Conservation (phyloP, 2,888 invertebrate species). For the Teleogryllus oceanicus region DNA sequence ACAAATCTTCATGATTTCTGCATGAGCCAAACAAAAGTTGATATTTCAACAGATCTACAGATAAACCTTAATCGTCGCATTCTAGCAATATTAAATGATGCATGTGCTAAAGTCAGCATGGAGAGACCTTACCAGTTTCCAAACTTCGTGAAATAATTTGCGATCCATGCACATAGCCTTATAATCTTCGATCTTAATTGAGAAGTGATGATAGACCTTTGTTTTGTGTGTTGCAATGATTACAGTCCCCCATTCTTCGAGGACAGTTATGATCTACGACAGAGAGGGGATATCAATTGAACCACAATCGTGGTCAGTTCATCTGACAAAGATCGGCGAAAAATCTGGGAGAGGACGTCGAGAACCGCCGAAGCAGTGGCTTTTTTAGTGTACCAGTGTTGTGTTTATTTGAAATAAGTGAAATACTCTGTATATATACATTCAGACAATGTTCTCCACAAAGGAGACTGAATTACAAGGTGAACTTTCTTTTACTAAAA, state of each 20-base stretch:
- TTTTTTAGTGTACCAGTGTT: background rate
- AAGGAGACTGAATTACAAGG: background rate
- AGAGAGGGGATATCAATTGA: conserved; percentile 24
- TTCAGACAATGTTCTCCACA: background rate
- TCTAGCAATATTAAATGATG: background rate
- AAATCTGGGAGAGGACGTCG: background rate
- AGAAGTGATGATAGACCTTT: conserved; percentile 26
- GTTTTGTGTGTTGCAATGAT: conserved; percentile 33
- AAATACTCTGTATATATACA: background rate
- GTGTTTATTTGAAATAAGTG: background rate
- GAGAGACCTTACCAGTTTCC: conserved; percentile 3
- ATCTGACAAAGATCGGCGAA: background rate
- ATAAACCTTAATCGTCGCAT: background rate
- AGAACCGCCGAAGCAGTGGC: background rate
- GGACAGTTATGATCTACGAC: conserved; percentile 32
- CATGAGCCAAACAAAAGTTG: background rate
- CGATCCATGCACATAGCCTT: background rate
- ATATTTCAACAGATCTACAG: conserved; percentile 3
- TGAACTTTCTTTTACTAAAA: background rate
- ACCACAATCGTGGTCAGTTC: conserved; percentile 11
- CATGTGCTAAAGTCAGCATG: conserved; percentile 2
- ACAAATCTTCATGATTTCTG: background rate
- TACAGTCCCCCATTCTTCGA: conserved; percentile 32
- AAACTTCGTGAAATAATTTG: conserved; percentile 3
- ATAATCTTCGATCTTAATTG: background rate